Evolutionary conservation across 1,140 invertebrate species (phyloP), one percentile per base, ranked within the genome.

Genomic region (Ectropis grisescens): DNA sequence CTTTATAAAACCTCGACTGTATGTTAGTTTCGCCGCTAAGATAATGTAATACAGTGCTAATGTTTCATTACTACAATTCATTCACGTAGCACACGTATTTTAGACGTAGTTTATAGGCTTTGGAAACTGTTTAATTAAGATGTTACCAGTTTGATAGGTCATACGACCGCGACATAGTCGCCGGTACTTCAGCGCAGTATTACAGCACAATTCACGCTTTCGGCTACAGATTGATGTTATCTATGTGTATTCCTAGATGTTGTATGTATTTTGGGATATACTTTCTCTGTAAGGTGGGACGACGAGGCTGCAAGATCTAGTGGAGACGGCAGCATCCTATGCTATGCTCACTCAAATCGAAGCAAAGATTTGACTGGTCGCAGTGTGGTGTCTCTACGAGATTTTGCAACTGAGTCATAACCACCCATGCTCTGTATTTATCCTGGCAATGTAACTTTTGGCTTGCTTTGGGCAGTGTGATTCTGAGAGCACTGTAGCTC

Each of bases 51-150:
- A 40, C 28, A 49, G 41, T 37, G 35, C 46, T 39, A 43, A 58
- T 72, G 65, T 78, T 75, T 74, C 71, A 75, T 68, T 71, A 41
- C 47, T 56, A 65, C 70, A 78, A 81, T 78, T 78, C 71, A 81
- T 78, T 81, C 69, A 33, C 44, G 50, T 72, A 68, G 42, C 48
- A 58, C 47, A 50, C 68, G 43, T 72, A 58, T 58, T 50, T 58
- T 56, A 61, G 65, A 58, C 29, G 60, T 80, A 80, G 71, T 67
- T 55, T 67, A 59, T 74, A 76, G 64, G 56, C 50, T 61, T 71
- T 70, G 49, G 41, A 66, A 71, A 58, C 44, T 41, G 54, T 54
- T n/a, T n/a, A n/a, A 59, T 52, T 64, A 60, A 65, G 58, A 57
- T 55, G 59, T 65, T 65, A 72, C 53, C 56, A 54, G 33, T 38